Evolutionary conservation across 92 coral and sea anemone genomes (phyloP), one percentile per base, ranked within the genome.

Genomic region (Actinostola sp.): DNA sequence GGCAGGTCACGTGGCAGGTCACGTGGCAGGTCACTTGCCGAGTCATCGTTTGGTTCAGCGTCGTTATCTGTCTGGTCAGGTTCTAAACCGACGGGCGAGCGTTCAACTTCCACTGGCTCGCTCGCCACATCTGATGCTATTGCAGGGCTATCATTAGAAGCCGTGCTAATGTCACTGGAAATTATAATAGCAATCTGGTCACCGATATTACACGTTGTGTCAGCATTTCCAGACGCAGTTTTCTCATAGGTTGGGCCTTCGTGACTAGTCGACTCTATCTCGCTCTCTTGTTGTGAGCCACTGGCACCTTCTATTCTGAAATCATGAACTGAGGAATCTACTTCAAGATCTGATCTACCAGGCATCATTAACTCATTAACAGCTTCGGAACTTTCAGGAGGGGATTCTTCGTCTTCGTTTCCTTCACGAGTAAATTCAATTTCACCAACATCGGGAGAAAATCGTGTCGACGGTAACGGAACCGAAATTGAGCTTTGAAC

Each of bases 101-200:
- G 34, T 52, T 66, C 71, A 1, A 28, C 15, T 42, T 67, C 77
- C 8, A 31, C 64, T 20, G 65, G 50, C 25, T 69, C 84, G 34
- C 64, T 71, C 8, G 25, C 54, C 12, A 51, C 46, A 33, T 68
- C 74, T 26, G 74, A 51, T 50, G 58, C 20, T 19, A 56, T 28
- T 12, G 45, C 74, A n/a, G 58, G 50, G 38, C 57, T 45, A 42
- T 64, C 70, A 36, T 36, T 64, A 4, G 72, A 66, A 25, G 36
- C 36, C 10, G 57, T 59, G 12, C 75, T 60, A 0, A 61, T 42
- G n/a, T 72, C 54, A 66, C 53, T 65, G 34, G 55, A 61, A 28
- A 61, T 29, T 1, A 51, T 31, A 30, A 7, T 13, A 48, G 66
- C 17, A 8, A 8, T 23, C 12, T 51, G 45, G 24, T 55, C 77